These are phyloP conservation scores for Drosophila suzukii DNA, from an alignment of 1,140 invertebrate genomes.

Conservation along the genomic window DNA sequence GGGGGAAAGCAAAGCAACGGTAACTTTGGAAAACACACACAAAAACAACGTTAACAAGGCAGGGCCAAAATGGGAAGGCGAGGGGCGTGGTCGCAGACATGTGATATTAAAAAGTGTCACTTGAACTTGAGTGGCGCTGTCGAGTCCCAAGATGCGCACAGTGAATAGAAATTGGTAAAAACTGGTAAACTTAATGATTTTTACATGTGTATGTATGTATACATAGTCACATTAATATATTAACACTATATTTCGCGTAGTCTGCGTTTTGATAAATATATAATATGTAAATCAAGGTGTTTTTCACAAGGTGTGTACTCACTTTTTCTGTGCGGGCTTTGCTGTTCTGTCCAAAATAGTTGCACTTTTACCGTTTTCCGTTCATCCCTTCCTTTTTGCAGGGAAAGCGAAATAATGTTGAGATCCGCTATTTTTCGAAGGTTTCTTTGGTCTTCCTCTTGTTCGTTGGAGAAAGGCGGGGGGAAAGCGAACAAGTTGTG, in stretches of 20 bases:
- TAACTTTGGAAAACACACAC: constrained; percentile 20
- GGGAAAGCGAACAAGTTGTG: background rate
- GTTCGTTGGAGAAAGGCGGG: too few species aligned
- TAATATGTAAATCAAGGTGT: too few species aligned
- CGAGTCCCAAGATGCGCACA: constrained; percentile 25
- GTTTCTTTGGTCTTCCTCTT: too few species aligned
- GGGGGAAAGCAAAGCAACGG: constrained; percentile 8
- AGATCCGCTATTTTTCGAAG: background rate
- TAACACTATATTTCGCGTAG: too few species aligned
- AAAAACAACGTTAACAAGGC: background rate
- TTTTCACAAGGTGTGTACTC: background rate
- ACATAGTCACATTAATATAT: too few species aligned
- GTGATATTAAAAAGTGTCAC: constrained; percentile 75
- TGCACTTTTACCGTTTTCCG: background rate
- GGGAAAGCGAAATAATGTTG: background rate
- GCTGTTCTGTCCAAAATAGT: too few species aligned
- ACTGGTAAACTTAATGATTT: too few species aligned
- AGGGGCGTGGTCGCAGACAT: constrained; percentile 50
- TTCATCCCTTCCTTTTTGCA: background rate
- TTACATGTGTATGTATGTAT: too few species aligned
- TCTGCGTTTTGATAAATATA: too few species aligned
- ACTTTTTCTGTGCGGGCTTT: background rate
- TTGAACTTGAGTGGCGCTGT: constrained; percentile 68
- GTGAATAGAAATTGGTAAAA: background rate
- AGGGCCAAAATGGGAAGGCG: background rate